Conservation (phyloP, 2,888 invertebrate species). For the Crematogaster levior region DNA sequence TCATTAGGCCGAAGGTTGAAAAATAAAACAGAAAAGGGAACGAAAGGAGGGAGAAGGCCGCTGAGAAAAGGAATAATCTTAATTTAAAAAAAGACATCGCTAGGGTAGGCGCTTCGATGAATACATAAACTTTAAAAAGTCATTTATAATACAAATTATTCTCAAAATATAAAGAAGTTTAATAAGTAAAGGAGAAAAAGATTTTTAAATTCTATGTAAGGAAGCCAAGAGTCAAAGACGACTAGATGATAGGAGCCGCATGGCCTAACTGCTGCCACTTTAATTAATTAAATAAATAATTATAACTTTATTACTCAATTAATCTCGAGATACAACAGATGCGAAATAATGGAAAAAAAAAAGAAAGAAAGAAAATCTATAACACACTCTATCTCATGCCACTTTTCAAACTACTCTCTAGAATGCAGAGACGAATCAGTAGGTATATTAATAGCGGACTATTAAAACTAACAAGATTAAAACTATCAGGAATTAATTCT, state of each 20-base stretch:
- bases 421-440: conserved; percentile 81
- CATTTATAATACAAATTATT: conserved; percentile 81
- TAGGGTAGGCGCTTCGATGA: conserved; percentile 84
- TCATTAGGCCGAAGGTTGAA: neutral
- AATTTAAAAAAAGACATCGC: conserved; percentile 80
- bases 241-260: conserved; percentile 85
- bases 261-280: conserved; percentile 86
- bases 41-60: conserved; percentile 21
- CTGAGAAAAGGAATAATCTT: conserved; percentile 65
- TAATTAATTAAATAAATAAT: conserved; percentile 82
- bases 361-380: conserved; percentile 25
- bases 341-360: conserved; percentile 54
- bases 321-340: conserved; percentile 71
- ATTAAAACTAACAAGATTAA: conserved; percentile 57
- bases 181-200: conserved; percentile 72
- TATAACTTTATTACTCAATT: conserved; percentile 84
- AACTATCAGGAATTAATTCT: conserved; percentile 57
- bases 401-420: conserved; percentile 84
- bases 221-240: conserved; percentile 84
- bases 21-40: conserved; percentile 2
- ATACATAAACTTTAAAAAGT: conserved; percentile 80
- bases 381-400: conserved; percentile 76
- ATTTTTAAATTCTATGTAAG: conserved; percentile 83
- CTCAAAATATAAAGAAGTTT: conserved; percentile 80
- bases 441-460: conserved; percentile 71